Conservation (phyloP, 2,113 vertebrate species). For the Erythrocercus mccallii region DNA sequence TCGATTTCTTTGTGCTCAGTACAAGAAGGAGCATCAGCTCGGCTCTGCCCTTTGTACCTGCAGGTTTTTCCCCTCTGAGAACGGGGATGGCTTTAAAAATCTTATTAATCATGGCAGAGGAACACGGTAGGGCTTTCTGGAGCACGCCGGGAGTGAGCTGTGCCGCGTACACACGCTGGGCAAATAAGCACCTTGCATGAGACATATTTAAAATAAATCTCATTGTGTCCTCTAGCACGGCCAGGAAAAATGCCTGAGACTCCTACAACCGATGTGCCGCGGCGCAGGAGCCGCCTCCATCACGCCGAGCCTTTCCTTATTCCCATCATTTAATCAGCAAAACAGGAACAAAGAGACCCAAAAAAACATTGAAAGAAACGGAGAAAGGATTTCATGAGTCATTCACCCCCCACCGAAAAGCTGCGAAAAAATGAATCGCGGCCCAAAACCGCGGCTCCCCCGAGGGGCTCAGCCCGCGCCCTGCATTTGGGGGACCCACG, state of each 20-base stretch:
- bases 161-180: not conserved
- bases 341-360: conserved; percentile 57
- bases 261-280: not conserved
- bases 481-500: not conserved
- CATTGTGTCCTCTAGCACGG: conserved; percentile 7
- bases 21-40: not conserved
- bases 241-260: not conserved
- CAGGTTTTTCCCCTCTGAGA: not conserved
- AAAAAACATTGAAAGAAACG: not conserved
- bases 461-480: not conserved
- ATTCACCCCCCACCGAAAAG: conserved; percentile 17
- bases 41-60: not conserved
- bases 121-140: conserved; percentile 7
- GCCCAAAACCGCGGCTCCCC: not conserved
- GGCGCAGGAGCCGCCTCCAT: conserved; percentile 33
- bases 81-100: not conserved
- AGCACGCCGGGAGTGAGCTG: not conserved
- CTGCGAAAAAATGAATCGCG: not conserved
- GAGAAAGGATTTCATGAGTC: conserved; percentile 54
- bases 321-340: conserved; percentile 29
- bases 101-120: not conserved
- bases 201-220: conserved; percentile 8
- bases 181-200: conserved; percentile 36
- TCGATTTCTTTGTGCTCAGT: not conserved
- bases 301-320: not conserved